Evolutionary conservation across 2,888 invertebrate species (phyloP).

Genomic region (Neoaliturus tenellus): DNA sequence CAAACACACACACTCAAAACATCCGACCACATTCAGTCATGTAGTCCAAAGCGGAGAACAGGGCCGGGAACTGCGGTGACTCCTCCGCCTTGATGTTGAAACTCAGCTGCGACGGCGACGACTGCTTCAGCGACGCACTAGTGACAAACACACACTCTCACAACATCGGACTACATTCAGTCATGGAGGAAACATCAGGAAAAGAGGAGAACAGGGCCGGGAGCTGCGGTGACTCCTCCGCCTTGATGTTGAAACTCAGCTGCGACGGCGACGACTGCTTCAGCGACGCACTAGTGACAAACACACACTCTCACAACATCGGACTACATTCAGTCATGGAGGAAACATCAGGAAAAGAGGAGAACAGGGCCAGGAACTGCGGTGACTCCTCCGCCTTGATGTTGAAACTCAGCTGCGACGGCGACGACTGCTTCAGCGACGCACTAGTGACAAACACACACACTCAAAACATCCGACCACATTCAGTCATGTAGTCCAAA

Average conservation of each 20-base stretch:
- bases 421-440: not conserved
- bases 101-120: slow-evolving; percentile 70
- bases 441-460: no score
- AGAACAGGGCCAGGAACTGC: slow-evolving; percentile 79
- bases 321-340: no score
- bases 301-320: no score
- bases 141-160: no score
- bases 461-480: no score
- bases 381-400: slow-evolving; percentile 76
- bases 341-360: no score
- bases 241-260: slow-evolving; percentile 76
- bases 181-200: no score
- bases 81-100: slow-evolving; percentile 77
- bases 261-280: slow-evolving; percentile 65
- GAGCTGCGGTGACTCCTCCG: slow-evolving; percentile 76
- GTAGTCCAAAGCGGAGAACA: slow-evolving; percentile 82
- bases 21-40: no score
- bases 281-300: not conserved
- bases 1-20: no score
- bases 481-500: no score
- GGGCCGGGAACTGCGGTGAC: slow-evolving; percentile 75
- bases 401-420: slow-evolving; percentile 72
- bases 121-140: not conserved
- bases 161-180: no score
- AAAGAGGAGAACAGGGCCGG: slow-evolving; percentile 79